Base-by-base conservation (phyloP, 2,113 vertebrate species). In the Bungarus multicinctus region DNA sequence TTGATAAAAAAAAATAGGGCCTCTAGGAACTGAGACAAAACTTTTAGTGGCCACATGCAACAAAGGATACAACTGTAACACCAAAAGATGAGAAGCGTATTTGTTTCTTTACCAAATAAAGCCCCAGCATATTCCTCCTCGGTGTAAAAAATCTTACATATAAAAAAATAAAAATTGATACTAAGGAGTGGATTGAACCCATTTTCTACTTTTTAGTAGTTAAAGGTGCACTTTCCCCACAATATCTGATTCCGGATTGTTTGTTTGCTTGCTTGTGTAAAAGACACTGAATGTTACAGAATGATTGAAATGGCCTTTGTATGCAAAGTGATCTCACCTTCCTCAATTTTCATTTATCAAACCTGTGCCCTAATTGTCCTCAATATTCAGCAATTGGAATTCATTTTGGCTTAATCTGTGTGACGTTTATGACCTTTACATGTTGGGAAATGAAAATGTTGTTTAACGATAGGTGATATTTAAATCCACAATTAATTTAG, bases 381-480 rank as follows among this genome's bases (percentile, higher is more conserved):
- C 34, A 22, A 81, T 81, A 53, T 30, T 30, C 52, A 39, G 43
- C 0, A 0, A 55, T 85, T 87, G 22, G 4, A 7, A 43, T 11
- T 12, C 7, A 8, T 4, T 69, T 91, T 85, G 43, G 3, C 74
- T n/a, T 2, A n/a, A 2, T n/a, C 39, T 10, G 54, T 89, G 30
- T 91, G 4, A 11, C 3, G 30, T n/a, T 27, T 43, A 34, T 8
- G 3, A 45, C 43, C n/a, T 7, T 92, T 93, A 90, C 1, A 25
- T 85, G 85, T 93, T 27, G 81, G 43, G 94, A 94, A 90, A 87
- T 12, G 69, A 54, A 94, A 16, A 18, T 93, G 92, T 45, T 50
- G 20, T 74, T 34, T 89, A 88, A 92, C 89, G 87, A 90, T 23
- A 81, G 92, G 85, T 93, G 95, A 18, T 74, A 81, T 55, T 94